Percentiles rank a stretch among this genome's conserved stretches.
These are phyloP conservation scores for Doryteuthis pealeii DNA, from an alignment of 1,140 invertebrate species.

Conservation along the genomic window DNA sequence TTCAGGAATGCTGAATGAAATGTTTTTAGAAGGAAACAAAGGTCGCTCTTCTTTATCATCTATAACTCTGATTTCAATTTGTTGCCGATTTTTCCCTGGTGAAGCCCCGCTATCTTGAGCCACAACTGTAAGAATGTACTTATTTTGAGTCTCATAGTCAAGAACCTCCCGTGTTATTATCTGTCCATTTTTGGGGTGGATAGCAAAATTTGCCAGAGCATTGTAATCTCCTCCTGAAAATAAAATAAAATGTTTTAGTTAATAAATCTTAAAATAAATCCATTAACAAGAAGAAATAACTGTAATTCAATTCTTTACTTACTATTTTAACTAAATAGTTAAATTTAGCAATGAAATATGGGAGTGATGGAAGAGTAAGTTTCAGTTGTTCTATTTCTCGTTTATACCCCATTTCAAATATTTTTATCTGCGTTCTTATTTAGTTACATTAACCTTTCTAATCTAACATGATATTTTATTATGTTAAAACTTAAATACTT, in stretches of 20 bases:
- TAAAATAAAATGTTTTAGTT: conserved; percentile 12
- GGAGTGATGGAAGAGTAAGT: no score
- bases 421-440: no score
- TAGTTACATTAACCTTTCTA: no score
- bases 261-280: no score
- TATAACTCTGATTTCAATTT: conserved; percentile 45
- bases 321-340: no score
- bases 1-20: conserved; percentile 85
- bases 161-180: conserved; percentile 83
- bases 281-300: no score
- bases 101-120: conserved; percentile 81
- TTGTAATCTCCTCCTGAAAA: conserved; percentile 36
- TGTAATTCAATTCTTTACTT: no score
- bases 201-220: conserved; percentile 39
- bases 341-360: no score
- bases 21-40: conserved; percentile 58
- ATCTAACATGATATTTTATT: no score
- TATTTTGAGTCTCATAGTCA: conserved; percentile 85
- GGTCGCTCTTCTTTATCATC: conserved; percentile 56
- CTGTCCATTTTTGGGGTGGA: conserved; percentile 66
- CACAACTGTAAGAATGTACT: conserved; percentile 81
- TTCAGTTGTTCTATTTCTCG: no score
- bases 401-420: no score
- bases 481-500: no score
- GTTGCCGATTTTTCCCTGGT: conserved; percentile 65